Evolutionary conservation across 2,888 invertebrate genomes (phyloP), one percentile per base, ranked within the genome.

Genomic region (Dinocampus coccinellae): DNA sequence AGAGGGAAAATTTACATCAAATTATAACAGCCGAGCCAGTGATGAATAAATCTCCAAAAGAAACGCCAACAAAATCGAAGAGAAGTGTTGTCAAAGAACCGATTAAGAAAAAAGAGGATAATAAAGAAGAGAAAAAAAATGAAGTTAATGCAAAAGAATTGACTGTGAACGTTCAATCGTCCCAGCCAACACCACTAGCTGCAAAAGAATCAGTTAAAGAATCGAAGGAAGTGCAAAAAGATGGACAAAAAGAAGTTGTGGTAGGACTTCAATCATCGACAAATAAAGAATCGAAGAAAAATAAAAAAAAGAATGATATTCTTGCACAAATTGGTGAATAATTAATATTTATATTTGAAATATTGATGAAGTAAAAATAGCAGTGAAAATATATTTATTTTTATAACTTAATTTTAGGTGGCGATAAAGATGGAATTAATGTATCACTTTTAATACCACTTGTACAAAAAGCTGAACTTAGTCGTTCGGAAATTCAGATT

Each of bases 401-500:
- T 42, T 24, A 64, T 26, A 67, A 61, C 67, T 74, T 72, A 26
- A 60, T 82, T 80, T 81, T 87, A 91, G 92, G 92, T 26, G 92
- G 92, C 63, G 92, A 93, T 79, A 90, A 91, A 80, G 92, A 93
- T 82, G 93, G 92, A 61, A 90, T 93, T 78, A 92, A 91, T 75
- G 92, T 93, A 29, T 91, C 91, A 69, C 90, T 93, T 77, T 83
- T 95, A 75, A 91, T 93, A 85, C 91, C 93, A 36, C 90, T 94
- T 62, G 92, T 97, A 74, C 92, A 93, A 78, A 93, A 93, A 80
- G 94, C 96, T 75, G 92, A 94, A 78, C 90, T 97, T 61, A 94
- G 94, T 76, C 94, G 95, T 79, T 93, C 92, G 71, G 97, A 97
- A 89, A 94, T 96, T 78, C 97, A 97, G 89, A 92, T 93, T 78